A percentile compares a stretch with the other conserved stretches of the same genome.
These are phyloP conservation scores for Vespertilio murinus DNA, from an alignment of 2,797 vertebrate genomes.

Conservation along the genomic window DNA sequence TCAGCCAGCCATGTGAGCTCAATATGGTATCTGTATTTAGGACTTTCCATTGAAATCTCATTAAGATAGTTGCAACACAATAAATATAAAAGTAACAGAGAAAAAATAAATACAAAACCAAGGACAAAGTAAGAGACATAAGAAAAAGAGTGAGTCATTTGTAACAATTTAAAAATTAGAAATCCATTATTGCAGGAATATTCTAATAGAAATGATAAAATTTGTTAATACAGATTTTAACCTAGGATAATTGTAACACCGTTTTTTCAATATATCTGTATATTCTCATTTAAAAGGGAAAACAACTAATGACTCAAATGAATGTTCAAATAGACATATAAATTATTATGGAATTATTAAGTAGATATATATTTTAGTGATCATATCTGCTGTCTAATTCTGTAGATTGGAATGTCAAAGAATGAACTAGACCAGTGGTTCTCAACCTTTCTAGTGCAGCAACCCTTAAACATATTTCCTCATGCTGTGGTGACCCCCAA, in stretches of 20 bases:
- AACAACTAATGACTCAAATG: neutral
- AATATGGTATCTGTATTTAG: neutral
- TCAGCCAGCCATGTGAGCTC: slow-evolving; percentile 43
- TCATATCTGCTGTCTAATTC: neutral
- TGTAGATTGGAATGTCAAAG: neutral
- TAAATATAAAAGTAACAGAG: slow-evolving; percentile 17
- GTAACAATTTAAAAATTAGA: neutral
- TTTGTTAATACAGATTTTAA: neutral
- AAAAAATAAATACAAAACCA: neutral
- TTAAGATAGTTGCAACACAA: neutral
- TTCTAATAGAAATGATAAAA: neutral
- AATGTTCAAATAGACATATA: neutral
- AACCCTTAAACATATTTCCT: no score
- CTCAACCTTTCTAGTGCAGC: no score
- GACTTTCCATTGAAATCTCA: neutral
- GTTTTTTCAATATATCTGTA: neutral
- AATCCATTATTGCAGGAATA: neutral
- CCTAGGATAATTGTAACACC: neutral
- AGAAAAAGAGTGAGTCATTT: neutral
- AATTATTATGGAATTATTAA: neutral
- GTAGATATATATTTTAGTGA: neutral
- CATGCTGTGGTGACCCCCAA: no score
- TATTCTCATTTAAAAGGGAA: neutral
- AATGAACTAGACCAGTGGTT: neutral
- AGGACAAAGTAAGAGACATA: neutral